Conservation (phyloP, 2,888 invertebrate genomes). For the Caenorhabditis wallacei region DNA sequence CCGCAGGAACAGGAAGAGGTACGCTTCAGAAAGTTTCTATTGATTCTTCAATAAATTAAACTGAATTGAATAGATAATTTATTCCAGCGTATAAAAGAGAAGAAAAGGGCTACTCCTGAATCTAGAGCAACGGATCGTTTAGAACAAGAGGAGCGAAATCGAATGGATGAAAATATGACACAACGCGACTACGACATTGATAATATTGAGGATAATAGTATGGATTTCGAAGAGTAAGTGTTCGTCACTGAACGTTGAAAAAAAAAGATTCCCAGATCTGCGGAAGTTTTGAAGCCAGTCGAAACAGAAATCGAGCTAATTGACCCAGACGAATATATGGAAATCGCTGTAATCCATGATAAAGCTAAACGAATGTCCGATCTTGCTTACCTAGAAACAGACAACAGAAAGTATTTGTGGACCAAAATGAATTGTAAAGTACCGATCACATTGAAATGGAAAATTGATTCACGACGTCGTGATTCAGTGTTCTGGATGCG, state of each 20-base stretch:
- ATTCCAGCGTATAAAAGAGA: slow-evolving; percentile 10
- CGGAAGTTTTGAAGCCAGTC: too few relatives aligned
- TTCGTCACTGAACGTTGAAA: background rate
- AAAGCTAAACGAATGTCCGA: slow-evolving; percentile 3
- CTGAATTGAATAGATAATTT: too few relatives aligned
- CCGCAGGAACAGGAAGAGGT: slow-evolving; percentile 37
- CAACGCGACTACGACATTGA: background rate
- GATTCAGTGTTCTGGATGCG: background rate
- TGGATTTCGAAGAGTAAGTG: background rate
- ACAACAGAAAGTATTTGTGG: slow-evolving; percentile 15
- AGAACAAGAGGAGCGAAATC: background rate
- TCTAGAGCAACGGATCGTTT: too few relatives aligned
- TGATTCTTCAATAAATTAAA: too few relatives aligned
- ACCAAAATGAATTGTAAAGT: background rate
- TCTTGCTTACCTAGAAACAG: background rate
- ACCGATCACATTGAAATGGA: slow-evolving; percentile 29
- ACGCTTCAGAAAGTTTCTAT: too few relatives aligned
- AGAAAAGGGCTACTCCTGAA: background rate
- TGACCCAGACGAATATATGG: background rate
- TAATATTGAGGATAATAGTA: background rate
- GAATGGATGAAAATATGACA: background rate
- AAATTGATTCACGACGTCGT: background rate
- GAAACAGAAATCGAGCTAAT: too few relatives aligned
- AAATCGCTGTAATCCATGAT: background rate
- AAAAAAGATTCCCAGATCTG: too few relatives aligned